Conservation (phyloP, 2,888 invertebrate species). For the Plagodis pulveraria region DNA sequence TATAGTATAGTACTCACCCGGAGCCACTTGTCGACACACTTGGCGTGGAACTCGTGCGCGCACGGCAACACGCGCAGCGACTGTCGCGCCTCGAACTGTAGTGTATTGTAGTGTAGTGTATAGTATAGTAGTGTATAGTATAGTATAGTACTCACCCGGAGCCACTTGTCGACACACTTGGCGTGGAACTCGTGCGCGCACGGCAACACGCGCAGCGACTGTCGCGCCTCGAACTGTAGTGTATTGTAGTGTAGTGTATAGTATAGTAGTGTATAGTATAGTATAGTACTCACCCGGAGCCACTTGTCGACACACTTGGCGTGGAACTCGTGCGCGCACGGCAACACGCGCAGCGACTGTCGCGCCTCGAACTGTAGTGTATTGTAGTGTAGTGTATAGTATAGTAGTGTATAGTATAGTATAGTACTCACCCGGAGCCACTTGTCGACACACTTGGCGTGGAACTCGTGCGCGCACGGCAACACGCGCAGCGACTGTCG, state of each 20-base stretch:
- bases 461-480: constrained; percentile 98
- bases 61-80: constrained; percentile 96
- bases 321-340: constrained; percentile 98
- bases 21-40: constrained; percentile 99
- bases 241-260: not conserved
- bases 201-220: constrained; percentile 95
- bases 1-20: constrained; percentile 87
- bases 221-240: constrained; percentile 96
- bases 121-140: not conserved
- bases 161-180: constrained; percentile 99
- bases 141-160: constrained; percentile 88
- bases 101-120: too few relatives aligned
- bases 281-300: constrained; percentile 91
- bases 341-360: constrained; percentile 95
- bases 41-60: constrained; percentile 98
- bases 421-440: constrained; percentile 94
- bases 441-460: constrained; percentile 98
- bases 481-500: constrained; percentile 95
- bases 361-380: constrained; percentile 97
- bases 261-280: not conserved
- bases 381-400: not conserved
- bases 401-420: not conserved
- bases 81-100: constrained; percentile 96
- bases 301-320: constrained; percentile 99
- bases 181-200: constrained; percentile 98